phyloP scores from a whole-genome alignment of 2,888 invertebrate genomes.

The Theodoxus fluviatilis region DNA sequence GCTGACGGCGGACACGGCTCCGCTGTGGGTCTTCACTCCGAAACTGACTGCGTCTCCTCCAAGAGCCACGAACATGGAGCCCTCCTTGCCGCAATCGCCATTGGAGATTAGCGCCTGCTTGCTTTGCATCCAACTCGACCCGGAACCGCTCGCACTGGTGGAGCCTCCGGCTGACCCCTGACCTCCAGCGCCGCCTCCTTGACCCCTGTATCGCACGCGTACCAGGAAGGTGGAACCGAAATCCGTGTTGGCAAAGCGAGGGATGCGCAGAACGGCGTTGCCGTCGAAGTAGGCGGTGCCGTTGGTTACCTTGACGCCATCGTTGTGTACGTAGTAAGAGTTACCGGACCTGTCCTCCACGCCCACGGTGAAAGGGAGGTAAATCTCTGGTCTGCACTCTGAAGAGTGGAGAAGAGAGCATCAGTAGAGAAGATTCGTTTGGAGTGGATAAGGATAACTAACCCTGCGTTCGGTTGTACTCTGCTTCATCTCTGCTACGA shows the following conservation, averaged over 20 bases:
- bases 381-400: slow-evolving; percentile 33
- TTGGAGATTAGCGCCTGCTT: slow-evolving; percentile 46
- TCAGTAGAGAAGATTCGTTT: neutral
- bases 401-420: slow-evolving; percentile 29
- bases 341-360: slow-evolving; percentile 33
- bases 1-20: slow-evolving; percentile 23
- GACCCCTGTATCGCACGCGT: slow-evolving; percentile 38
- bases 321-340: slow-evolving; percentile 33
- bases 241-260: slow-evolving; percentile 46
- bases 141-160: slow-evolving; percentile 20
- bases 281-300: slow-evolving; percentile 47
- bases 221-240: slow-evolving; percentile 44
- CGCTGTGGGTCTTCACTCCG: slow-evolving; percentile 34
- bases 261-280: slow-evolving; percentile 44
- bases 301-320: slow-evolving; percentile 42
- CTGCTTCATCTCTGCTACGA: too few relatives aligned
- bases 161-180: slow-evolving; percentile 13
- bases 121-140: slow-evolving; percentile 16
- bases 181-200: neutral
- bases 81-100: slow-evolving; percentile 44
- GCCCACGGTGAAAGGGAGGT: slow-evolving; percentile 31
- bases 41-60: slow-evolving; percentile 34
- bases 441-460: too few relatives aligned
- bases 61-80: slow-evolving; percentile 43
- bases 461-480: too few relatives aligned